Base-by-base conservation (phyloP, 2,113 vertebrate species). In the Cromileptes altivelis region DNA sequence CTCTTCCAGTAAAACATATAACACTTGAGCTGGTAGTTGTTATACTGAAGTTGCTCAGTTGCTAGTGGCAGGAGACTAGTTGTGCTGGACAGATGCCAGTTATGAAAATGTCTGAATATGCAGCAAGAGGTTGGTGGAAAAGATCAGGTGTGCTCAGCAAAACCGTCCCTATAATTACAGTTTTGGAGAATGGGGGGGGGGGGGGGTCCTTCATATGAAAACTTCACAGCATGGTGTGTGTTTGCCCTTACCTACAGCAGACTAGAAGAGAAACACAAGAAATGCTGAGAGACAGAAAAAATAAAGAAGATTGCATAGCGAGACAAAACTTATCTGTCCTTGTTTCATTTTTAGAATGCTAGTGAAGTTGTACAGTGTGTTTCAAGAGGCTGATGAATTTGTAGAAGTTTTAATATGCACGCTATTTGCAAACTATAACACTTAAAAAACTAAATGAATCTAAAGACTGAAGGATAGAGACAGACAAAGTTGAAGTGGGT, bases 91-190 rank as follows among this genome's bases (percentile, higher is more conserved):
- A 52, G 40, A 17, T 74, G 47, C 49, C 60, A 64, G 57, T 67
- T 50, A 21, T 27, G 67, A 57, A 55, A 37, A 18, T 62, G 23
- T 79, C 14, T 58, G 30, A 70, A 63, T 57, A 50, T 71, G 27
- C 50, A 63, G 25, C 21, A 25, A 37, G 11, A 0, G 5, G 57
- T 10, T 42, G 57, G 37, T 69, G 56, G 49, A 37, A 50, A 14
- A 55, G 19, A 70, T 82, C 56, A 21, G 17, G 52, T 50, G 25
- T 42, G 50, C 62, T 74, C 56, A 33, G 69, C 55, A 72, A 68
- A 84, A 78, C 23, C 30, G 25, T 18, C 45, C 8, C 7, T 47
- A 15, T 40, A 52, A 80, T 70, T 57, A 23, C 2, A 53, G 33
- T 55, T 60, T 49, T 9, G 9, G 15, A 15, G 19, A 49, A 25